Conservation (phyloP, 2,797 vertebrate species). For the Pantherophis alleghaniensis region DNA sequence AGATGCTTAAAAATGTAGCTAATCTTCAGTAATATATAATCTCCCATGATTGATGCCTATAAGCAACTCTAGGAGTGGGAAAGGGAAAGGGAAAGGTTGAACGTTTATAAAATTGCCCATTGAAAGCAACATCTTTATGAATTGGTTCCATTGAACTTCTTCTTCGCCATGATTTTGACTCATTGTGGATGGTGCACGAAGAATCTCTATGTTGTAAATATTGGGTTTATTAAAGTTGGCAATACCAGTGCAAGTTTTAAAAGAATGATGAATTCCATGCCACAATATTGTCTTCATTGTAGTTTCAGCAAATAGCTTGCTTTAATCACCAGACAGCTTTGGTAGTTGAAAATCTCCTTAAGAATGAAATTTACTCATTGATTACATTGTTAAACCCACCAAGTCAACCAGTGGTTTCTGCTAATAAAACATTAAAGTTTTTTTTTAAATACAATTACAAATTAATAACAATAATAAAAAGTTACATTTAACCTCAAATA, state of each 20-base stretch:
- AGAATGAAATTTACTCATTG: background rate
- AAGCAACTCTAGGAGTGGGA: background rate
- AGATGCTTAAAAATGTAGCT: background rate
- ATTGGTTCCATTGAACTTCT: background rate
- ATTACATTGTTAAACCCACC: background rate
- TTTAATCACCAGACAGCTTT: background rate
- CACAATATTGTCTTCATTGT: background rate
- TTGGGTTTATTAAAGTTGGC: background rate
- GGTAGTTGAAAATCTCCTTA: background rate
- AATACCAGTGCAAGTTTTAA: background rate
- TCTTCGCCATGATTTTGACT: background rate
- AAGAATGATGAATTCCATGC: background rate
- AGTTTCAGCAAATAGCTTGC: background rate
- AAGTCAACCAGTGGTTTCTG: background rate
- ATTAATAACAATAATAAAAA: background rate
- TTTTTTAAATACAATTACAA: background rate
- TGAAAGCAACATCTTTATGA: background rate
- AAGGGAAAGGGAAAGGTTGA: background rate
- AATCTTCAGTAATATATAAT: background rate
- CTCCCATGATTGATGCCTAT: background rate
- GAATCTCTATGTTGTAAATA: background rate
- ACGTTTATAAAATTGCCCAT: background rate
- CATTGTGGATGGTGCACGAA: background rate
- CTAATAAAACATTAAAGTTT: background rate
- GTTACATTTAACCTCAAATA: background rate